Evolutionary conservation across 2,888 invertebrate genomes (phyloP), one percentile per base, ranked within the genome.

Genomic region (Clunio marinus): DNA sequence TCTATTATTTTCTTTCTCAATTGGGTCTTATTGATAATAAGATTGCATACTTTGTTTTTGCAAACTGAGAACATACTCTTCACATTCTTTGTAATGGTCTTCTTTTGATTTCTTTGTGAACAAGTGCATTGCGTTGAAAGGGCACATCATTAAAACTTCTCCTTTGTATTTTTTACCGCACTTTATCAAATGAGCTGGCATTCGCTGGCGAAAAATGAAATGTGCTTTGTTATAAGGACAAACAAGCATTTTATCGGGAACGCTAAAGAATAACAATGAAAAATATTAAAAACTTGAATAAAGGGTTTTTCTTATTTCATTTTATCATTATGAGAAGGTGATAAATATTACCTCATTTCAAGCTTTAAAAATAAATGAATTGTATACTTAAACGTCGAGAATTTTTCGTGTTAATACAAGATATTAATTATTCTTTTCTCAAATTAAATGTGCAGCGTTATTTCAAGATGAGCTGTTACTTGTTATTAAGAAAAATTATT

Each of bases 181-280:
- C 32, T 37, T 60, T 2, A 2, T 13, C 4, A 60, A 3, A 25
- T 60, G 60, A 5, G 5, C 8, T 10, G 59, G 60, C 37, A 60
- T 32, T 13, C 35, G 37, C 32, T 17, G 10, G 1, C 59, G 25
- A 2, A 41, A 7, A 25, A 60, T 60, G 4, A 10, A 15, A 15
- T 60, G 60, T 1, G 24, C 20, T 60, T 60, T 35, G n/a, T 41
- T 60, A n/a, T 20, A 60, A 2, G 60, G 60, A 41, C 60, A 60
- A 37, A n/a, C n/a, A 1, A 60, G 4, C 10, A 60, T 15, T 8
- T 60, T 25, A 17, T 51, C 17, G 7, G 13, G 45, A 45, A 10
- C 45, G 2, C 51, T 51, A 20, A 51, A 51, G 4, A 10, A 32
- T 7, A 32, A 32, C 4, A 51, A 17, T 51, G 51, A 4, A 17